Conservation (phyloP, 2,888 invertebrate genomes). For the Noctuana brunneofusca region DNA sequence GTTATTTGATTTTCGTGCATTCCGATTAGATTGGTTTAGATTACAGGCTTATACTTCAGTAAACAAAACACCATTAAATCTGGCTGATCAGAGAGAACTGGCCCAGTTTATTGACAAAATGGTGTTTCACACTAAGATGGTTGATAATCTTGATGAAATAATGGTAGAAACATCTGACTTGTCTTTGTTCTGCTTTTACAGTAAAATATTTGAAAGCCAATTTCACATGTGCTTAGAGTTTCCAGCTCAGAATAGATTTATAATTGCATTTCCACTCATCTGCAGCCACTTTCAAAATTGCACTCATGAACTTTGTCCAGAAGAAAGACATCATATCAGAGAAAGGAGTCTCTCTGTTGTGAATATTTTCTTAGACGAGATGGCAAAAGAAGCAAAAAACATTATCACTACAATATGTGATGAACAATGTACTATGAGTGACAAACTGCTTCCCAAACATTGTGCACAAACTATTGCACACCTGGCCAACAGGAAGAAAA, state of each 20-base stretch:
- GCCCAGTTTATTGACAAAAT: constrained; percentile 97
- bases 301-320: constrained; percentile 98
- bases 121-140: constrained; percentile 98
- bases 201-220: constrained; percentile 97
- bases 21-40: constrained; percentile 98
- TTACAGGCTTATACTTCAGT: constrained; percentile 97
- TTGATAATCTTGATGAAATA: constrained; percentile 98
- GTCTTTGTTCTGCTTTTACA: constrained; percentile 98
- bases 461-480: constrained; percentile 96
- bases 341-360: constrained; percentile 97
- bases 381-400: constrained; percentile 99
- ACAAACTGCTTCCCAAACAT: constrained; percentile 96
- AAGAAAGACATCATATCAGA: constrained; percentile 97
- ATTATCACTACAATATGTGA: constrained; percentile 99
- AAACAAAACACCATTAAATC: constrained; percentile 88
- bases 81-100: constrained; percentile 92
- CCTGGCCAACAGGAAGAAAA: constrained; percentile 94
- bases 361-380: constrained; percentile 98
- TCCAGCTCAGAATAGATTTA: constrained; percentile 98
- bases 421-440: constrained; percentile 98
- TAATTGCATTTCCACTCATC: constrained; percentile 98
- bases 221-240: constrained; percentile 99
- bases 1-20: constrained; percentile 96
- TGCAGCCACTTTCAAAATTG: constrained; percentile 99
- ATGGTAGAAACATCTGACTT: constrained; percentile 98